Evolutionary conservation across 1,140 invertebrate species (phyloP), one percentile per base, ranked within the genome.

Genomic region (Cryptotermes secundus): DNA sequence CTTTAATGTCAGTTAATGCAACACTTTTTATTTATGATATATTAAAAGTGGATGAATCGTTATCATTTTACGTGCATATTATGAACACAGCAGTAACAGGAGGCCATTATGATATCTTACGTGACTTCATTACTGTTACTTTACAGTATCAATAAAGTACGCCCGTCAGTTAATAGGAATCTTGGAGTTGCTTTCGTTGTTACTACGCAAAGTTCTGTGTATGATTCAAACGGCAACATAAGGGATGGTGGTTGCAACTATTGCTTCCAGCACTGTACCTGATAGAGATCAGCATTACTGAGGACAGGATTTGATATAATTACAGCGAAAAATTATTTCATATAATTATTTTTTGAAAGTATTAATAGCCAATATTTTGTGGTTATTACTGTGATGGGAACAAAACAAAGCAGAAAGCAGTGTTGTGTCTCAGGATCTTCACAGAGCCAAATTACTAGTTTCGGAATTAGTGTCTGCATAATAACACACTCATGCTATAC

Each of bases 331-430:
- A 83, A 83, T 79, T 36, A 35, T 81, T 49, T 36, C n/a, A 24
- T 83, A 59, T 83, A 83, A 83, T 83, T 83, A 83, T 59, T 83
- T 83, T 83, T 83, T 65, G 59, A 83, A 83, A 83, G 79, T 83
- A 36, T 83, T 83, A 83, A 49, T 72, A 53, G 83, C 19, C 31
- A 72, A n/a, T n/a, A 72, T 72, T 72, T n/a, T 31, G 26, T 72
- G 59, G 59, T 72, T 72, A 72, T 72, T 72, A 72, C 59, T 49
- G 22, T 9, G 53, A 1, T 72, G 31, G 7, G 26, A n/a, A 72
- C 6, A 49, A n/a, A 72, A 72, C 9, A 72, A 72, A 26, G 14
- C n/a, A 72, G 31, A 72, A 31, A 3, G 59, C 31, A 72, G 4
- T 16, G n/a, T 31, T 16, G n/a, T 31, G 59, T 72, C n/a, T 14